A percentile compares a stretch with the other conserved stretches of the same genome.
These are phyloP conservation scores for Caiman crocodilus DNA, from an alignment of 2,797 vertebrate genomes.

Conservation along the genomic window DNA sequence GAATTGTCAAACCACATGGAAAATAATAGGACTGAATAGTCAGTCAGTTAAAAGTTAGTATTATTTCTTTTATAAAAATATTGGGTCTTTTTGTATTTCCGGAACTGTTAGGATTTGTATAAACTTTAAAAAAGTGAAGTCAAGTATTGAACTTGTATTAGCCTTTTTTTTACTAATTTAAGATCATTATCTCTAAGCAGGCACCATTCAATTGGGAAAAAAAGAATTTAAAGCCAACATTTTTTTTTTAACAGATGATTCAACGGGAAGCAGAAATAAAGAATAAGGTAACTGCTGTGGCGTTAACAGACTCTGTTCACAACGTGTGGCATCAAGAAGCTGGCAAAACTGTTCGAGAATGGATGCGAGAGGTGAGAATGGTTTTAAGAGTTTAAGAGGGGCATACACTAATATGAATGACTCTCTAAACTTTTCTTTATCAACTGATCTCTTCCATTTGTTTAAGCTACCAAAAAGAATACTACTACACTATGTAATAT, in stretches of 20 bases:
- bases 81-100: conserved; percentile 67
- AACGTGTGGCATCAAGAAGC: conserved; percentile 98
- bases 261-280: conserved; percentile 94
- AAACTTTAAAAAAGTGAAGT: conserved; percentile 70
- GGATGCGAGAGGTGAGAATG: conserved; percentile 94
- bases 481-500: background rate
- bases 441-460: conserved; percentile 19
- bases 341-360: conserved; percentile 93
- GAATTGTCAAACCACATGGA: conserved; percentile 78
- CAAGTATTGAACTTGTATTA: conserved; percentile 52
- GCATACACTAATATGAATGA: background rate
- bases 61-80: conserved; percentile 67
- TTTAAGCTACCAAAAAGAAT: background rate
- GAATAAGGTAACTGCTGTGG: conserved; percentile 92
- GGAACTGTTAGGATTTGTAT: conserved; percentile 47
- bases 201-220: conserved; percentile 36
- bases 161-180: conserved; percentile 64
- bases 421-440: conserved; percentile 34
- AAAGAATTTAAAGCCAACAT: conserved; percentile 62
- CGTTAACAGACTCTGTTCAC: conserved; percentile 97
- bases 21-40: conserved; percentile 77
- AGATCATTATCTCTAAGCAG: conserved; percentile 74
- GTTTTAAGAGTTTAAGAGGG: background rate
- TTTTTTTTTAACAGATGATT: conserved; percentile 91
- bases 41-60: conserved; percentile 77